Percentiles rank a stretch among this genome's conserved stretches.
These are phyloP conservation scores for Lepidothrix coronata DNA, from an alignment of 2,113 vertebrate species.

Conservation along the genomic window DNA sequence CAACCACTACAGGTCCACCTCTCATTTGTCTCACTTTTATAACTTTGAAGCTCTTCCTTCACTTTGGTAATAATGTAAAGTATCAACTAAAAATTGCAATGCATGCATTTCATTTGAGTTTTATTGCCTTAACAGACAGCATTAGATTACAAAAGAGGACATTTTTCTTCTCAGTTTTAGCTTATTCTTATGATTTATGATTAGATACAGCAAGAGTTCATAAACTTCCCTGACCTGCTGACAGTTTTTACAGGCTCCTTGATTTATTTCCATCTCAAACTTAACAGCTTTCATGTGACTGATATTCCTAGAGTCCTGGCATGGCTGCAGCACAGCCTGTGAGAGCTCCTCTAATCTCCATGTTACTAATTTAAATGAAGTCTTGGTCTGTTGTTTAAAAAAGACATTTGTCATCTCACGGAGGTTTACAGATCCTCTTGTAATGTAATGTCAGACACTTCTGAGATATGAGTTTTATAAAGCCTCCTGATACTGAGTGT, in stretches of 20 bases:
- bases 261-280: constrained; percentile 87
- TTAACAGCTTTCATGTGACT: constrained; percentile 88
- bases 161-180: constrained; percentile 85
- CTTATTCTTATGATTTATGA: constrained; percentile 88
- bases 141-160: constrained; percentile 86
- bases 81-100: constrained; percentile 84
- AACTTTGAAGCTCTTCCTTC: constrained; percentile 78
- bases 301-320: constrained; percentile 79
- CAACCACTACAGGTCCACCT: not conserved
- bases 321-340: constrained; percentile 74
- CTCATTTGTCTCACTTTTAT: constrained; percentile 75
- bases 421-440: constrained; percentile 83
- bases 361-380: constrained; percentile 87
- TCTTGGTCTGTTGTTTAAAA: constrained; percentile 85
- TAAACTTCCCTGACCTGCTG: constrained; percentile 88
- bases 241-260: constrained; percentile 86
- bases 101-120: constrained; percentile 85
- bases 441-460: constrained; percentile 85
- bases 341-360: constrained; percentile 80
- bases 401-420: constrained; percentile 82
- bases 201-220: constrained; percentile 86
- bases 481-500: constrained; percentile 74
- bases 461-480: constrained; percentile 83
- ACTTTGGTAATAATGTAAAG: constrained; percentile 84
- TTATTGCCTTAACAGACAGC: constrained; percentile 85